A percentile compares a stretch with the other conserved stretches of the same genome.
Conservation (phyloP, 1,140 invertebrate genomes). For the Branchinecta lynchi region DNA sequence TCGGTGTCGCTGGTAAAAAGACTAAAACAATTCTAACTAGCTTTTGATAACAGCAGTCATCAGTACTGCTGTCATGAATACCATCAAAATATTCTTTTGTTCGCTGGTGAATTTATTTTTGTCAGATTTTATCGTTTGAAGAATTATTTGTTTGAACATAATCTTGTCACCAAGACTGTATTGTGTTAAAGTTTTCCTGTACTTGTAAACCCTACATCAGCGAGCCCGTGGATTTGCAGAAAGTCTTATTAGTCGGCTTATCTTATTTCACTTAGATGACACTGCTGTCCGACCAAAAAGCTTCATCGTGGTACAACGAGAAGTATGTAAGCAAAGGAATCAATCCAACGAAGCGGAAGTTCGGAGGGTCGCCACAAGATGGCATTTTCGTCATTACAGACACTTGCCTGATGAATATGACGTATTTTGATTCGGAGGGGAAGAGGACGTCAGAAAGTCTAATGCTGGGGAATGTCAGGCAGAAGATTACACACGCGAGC, state of each 20-base stretch:
- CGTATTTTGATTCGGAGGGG: neutral
- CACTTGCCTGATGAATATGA: neutral
- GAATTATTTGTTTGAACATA: no score
- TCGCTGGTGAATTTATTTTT: no score
- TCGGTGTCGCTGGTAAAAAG: no score
- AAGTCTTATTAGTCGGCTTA: neutral
- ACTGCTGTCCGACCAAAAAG: neutral
- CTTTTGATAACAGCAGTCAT: no score
- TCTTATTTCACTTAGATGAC: neutral
- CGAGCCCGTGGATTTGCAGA: no score
- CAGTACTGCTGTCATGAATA: no score
- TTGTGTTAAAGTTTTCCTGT: no score
- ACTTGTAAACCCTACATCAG: no score
- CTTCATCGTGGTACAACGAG: neutral
- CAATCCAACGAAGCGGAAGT: neutral
- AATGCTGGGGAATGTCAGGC: neutral
- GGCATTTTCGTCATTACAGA: neutral
- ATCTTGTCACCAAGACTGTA: no score
- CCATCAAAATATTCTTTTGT: no score
- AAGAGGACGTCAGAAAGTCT: neutral
- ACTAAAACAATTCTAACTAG: no score
- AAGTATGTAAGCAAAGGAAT: neutral
- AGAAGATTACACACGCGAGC: neutral
- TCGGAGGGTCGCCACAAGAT: neutral
- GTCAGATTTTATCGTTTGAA: no score